Conservation (phyloP, 2,113 vertebrate genomes). For the Thryonomys swinderianus region DNA sequence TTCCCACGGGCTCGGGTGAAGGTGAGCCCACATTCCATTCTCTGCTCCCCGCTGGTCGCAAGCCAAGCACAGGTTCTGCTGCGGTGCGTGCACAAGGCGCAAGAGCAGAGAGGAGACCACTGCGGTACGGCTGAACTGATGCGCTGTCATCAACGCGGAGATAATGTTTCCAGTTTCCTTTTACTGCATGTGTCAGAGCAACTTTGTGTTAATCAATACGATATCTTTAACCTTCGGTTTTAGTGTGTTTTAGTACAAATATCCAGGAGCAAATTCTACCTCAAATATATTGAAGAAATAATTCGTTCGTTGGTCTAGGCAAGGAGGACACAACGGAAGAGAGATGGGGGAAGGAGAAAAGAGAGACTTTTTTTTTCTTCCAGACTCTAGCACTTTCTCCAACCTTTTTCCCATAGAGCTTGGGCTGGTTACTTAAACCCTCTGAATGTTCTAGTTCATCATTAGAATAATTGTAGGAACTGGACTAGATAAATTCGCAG, state of each 20-base stretch:
- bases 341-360: neutral
- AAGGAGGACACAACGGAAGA: neutral
- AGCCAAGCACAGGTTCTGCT: neutral
- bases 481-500: neutral
- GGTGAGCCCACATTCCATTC: neutral
- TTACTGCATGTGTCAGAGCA: neutral
- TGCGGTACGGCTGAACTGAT: neutral
- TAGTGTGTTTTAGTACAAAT: neutral
- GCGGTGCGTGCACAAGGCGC: neutral
- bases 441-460: slow-evolving; percentile 2
- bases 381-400: neutral
- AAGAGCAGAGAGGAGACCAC: neutral
- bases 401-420: neutral
- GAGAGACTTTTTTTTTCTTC: neutral
- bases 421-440: neutral
- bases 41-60: neutral
- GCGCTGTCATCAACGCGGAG: neutral
- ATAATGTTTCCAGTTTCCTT: neutral
- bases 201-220: neutral
- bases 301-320: neutral
- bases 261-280: neutral
- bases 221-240: neutral
- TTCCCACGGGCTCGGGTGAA: neutral
- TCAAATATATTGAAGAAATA: neutral
- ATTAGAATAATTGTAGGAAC: neutral